phyloP scores from a whole-genome alignment of 2,113 vertebrate species.

The Thunnus maccoyii region DNA sequence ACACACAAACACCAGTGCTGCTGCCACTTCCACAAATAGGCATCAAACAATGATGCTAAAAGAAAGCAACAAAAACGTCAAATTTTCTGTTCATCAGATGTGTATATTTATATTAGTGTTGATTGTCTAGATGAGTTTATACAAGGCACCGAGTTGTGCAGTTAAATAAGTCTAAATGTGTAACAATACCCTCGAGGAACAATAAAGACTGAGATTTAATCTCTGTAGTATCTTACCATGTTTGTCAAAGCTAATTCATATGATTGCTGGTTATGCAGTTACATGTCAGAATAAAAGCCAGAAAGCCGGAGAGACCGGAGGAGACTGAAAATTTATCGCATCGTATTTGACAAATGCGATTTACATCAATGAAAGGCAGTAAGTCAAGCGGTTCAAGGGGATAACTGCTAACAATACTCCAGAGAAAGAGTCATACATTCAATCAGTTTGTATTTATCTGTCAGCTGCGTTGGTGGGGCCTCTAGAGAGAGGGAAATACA shows the following conservation, averaged over 20 bases:
- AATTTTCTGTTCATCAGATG: constrained; percentile 1
- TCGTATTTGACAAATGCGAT: constrained; percentile 54
- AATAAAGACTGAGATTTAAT: constrained; percentile 34
- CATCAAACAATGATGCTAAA: constrained; percentile 11
- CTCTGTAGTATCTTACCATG: constrained; percentile 39
- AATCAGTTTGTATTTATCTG: constrained; percentile 65
- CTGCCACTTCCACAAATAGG: not conserved
- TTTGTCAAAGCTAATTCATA: constrained; percentile 60
- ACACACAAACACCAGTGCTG: not conserved
- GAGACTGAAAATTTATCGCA: constrained; percentile 32
- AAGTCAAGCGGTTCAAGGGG: constrained; percentile 58
- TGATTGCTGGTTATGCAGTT: constrained; percentile 49
- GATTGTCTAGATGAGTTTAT: not conserved
- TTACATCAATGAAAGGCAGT: constrained; percentile 52
- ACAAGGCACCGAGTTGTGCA: not conserved
- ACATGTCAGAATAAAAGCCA: constrained; percentile 45
- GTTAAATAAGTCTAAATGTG: constrained; percentile 32
- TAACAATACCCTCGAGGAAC: constrained; percentile 45
- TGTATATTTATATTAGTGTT: constrained; percentile 22
- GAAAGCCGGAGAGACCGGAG: constrained; percentile 30
- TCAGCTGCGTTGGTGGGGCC: constrained; percentile 36
- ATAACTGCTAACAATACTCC: constrained; percentile 63
- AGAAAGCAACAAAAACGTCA: constrained; percentile 2
- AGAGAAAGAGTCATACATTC: constrained; percentile 55
- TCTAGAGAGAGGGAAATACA: constrained; percentile 31